A percentile compares a stretch with the other conserved stretches of the same genome.
Evolutionary conservation across 2,113 vertebrate species (phyloP).

Genomic region (Dinomys branickii): DNA sequence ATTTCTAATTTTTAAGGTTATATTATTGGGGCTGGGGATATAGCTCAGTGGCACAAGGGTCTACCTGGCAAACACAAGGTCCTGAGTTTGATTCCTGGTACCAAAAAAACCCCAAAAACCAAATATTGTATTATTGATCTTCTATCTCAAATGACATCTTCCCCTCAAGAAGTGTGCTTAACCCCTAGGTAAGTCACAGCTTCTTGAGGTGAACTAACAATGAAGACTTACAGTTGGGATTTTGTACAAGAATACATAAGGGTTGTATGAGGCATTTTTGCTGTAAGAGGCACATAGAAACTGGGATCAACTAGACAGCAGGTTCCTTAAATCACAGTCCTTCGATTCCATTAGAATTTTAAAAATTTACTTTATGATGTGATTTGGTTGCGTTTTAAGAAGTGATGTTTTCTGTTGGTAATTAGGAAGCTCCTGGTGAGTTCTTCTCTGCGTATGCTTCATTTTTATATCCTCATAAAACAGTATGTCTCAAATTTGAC

Average conservation of each 20-base stretch:
- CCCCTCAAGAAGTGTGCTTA: neutral
- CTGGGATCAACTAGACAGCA: neutral
- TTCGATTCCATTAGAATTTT: neutral
- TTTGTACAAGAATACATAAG: neutral
- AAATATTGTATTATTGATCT: neutral
- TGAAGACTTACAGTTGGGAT: neutral
- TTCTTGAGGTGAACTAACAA: neutral
- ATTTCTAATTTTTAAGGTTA: neutral
- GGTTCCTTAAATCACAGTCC: neutral
- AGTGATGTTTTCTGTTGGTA: constrained; percentile 36
- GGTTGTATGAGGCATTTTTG: neutral
- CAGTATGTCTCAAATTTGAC: neutral
- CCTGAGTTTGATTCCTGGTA: no score
- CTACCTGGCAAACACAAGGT: no score
- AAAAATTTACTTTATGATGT: neutral
- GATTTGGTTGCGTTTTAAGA: neutral
- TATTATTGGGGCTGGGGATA: neutral
- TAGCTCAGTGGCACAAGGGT: no score
- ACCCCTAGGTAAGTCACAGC: neutral
- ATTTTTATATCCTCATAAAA: constrained; percentile 20
- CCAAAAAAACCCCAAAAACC: no score
- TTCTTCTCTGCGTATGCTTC: neutral
- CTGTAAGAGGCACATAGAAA: neutral
- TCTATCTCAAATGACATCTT: neutral
- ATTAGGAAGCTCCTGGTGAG: neutral